Percentiles rank a stretch among this genome's conserved stretches.
These are phyloP conservation scores for Brachirus orientalis DNA, from an alignment of 2,113 vertebrate genomes.

Conservation along the genomic window DNA sequence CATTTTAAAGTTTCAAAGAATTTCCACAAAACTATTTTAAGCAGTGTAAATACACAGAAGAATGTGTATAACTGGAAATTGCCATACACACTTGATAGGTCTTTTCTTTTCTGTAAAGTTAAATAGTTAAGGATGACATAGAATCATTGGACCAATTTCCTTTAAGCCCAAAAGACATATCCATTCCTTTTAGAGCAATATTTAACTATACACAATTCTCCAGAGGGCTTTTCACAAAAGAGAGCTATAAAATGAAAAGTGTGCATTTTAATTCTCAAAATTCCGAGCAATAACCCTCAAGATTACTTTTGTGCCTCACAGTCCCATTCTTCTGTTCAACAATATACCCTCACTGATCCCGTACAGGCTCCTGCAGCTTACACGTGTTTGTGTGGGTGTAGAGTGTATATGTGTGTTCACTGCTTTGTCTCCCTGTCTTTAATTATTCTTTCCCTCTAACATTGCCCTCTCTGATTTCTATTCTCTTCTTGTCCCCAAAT, in stretches of 20 bases:
- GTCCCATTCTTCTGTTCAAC: conserved; percentile 22
- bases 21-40: too few species aligned
- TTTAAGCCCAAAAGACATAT: not conserved
- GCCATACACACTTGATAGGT: too few species aligned
- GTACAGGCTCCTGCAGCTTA: conserved; percentile 32
- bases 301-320: conserved; percentile 11
- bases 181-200: not conserved
- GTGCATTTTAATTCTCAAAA: not conserved
- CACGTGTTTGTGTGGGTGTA: conserved; percentile 24
- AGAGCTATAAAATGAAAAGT: not conserved
- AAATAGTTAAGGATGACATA: too few species aligned
- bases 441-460: conserved; percentile 52
- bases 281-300: not conserved
- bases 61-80: too few species aligned
- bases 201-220: not conserved
- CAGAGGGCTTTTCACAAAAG: conserved; percentile 1
- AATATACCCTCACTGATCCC: conserved; percentile 39
- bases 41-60: too few species aligned
- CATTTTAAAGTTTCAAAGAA: too few species aligned
- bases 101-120: too few species aligned
- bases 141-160: not conserved
- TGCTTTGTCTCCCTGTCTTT: conserved; percentile 50
- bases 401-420: conserved; percentile 16
- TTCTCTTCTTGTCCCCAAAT: conserved; percentile 55
- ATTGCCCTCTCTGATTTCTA: conserved; percentile 45